Percentiles rank a stretch among this genome's conserved stretches.
Evolutionary conservation across 2,888 invertebrate genomes (phyloP).

Genomic region (Unio delphinus): DNA sequence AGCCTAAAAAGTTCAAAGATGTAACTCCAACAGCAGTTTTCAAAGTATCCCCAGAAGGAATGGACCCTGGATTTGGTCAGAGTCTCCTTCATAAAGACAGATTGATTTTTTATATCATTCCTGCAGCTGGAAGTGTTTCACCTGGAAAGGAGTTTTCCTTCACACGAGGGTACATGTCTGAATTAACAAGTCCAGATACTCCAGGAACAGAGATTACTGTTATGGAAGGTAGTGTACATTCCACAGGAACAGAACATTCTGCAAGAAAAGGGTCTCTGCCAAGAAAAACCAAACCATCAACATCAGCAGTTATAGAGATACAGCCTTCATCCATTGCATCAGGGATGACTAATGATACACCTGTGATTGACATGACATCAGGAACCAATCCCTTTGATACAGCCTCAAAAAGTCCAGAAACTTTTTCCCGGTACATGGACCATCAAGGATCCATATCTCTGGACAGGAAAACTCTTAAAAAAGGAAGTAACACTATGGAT

Average conservation of each 20-base stretch:
- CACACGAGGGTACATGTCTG: conserved; percentile 65
- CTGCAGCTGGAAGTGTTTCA: conserved; percentile 78
- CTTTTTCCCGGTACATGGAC: too few species aligned
- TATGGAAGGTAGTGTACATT: conserved; percentile 21
- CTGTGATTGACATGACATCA: conserved; percentile 16
- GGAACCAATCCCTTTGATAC: conserved; percentile 34
- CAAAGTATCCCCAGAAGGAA: conserved; percentile 58
- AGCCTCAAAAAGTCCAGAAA: too few species aligned
- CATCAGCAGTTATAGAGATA: conserved; percentile 23
- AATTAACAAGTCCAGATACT: conserved; percentile 56
- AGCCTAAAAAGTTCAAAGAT: conserved; percentile 75
- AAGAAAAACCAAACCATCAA: conserved; percentile 6
- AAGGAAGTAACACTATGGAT: too few species aligned
- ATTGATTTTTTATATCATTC: conserved; percentile 90
- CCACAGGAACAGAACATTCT: conserved; percentile 4
- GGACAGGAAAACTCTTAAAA: too few species aligned
- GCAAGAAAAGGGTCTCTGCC: conserved; percentile 3
- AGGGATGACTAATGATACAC: conserved; percentile 17
- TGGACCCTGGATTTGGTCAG: conserved; percentile 92
- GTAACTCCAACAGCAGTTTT: conserved; percentile 52
- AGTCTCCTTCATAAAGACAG: conserved; percentile 90
- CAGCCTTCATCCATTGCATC: conserved; percentile 35
- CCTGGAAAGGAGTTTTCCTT: conserved; percentile 54
- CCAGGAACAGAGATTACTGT: conserved; percentile 48
- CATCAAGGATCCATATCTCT: too few species aligned